Conservation (phyloP, 2,888 invertebrate species). For the Drosophila formosana region DNA sequence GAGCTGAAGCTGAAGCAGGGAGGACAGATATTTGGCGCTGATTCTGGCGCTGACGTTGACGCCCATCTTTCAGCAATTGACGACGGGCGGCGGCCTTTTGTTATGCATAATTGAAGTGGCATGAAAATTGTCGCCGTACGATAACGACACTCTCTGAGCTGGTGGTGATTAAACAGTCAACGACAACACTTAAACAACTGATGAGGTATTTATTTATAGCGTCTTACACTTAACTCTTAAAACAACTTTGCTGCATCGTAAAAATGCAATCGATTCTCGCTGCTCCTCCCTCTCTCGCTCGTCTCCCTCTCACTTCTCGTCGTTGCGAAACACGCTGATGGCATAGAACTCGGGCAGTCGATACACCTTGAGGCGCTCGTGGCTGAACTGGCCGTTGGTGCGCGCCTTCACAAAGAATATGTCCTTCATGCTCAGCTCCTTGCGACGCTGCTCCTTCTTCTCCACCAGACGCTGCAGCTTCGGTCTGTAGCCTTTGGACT, state of each 20-base stretch:
- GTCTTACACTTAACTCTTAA: constrained; percentile 61
- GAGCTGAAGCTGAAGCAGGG: background rate
- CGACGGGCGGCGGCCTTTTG: constrained; percentile 38
- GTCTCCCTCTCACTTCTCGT: constrained; percentile 39
- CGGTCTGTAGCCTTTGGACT: constrained; percentile 73
- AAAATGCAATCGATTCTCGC: constrained; percentile 17
- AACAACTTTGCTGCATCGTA: constrained; percentile 39
- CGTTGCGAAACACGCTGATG: constrained; percentile 77
- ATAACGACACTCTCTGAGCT: constrained; percentile 6
- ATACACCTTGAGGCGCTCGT: constrained; percentile 79
- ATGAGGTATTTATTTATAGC: constrained; percentile 67
- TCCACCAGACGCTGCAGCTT: constrained; percentile 57
- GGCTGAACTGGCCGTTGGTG: constrained; percentile 81
- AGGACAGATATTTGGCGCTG: constrained; percentile 13
- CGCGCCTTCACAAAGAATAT: constrained; percentile 82
- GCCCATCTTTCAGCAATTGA: constrained; percentile 47
- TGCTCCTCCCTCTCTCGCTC: background rate
- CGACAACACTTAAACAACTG: constrained; percentile 35
- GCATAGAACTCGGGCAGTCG: constrained; percentile 83
- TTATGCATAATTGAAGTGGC: constrained; percentile 59
- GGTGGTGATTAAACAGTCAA: constrained; percentile 3
- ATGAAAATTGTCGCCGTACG: constrained; percentile 43
- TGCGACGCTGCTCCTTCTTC: constrained; percentile 42
- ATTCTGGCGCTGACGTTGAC: constrained; percentile 32
- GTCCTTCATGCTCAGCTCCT: constrained; percentile 69